Evolutionary conservation across 1,140 invertebrate species (phyloP).

Genomic region (Ridgeia piscesae): DNA sequence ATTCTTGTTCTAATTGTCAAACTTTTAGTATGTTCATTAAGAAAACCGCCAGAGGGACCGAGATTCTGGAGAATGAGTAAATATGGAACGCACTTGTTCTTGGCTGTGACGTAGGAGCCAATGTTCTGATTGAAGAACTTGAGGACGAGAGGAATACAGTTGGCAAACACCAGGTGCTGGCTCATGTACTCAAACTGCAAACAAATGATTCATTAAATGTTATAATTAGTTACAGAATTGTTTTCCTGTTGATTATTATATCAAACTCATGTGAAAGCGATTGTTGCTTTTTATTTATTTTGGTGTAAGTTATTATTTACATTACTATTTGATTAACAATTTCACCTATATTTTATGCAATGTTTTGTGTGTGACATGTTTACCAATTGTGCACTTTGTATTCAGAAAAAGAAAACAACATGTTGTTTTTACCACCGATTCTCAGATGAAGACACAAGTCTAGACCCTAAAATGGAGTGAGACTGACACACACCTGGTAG

Average conservation of each 20-base stretch:
- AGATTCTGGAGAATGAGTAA: neutral
- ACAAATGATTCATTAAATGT: too few species aligned
- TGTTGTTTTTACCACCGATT: neutral
- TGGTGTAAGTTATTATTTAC: neutral
- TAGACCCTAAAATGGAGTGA: neutral
- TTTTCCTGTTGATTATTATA: too few species aligned
- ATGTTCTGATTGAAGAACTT: slow-evolving; percentile 99
- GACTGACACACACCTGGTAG: slow-evolving; percentile 66
- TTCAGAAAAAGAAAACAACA: neutral
- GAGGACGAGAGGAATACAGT: slow-evolving; percentile 96
- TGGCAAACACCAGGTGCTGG: slow-evolving; percentile 98
- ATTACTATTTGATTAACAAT: neutral
- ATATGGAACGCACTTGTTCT: slow-evolving; percentile 70
- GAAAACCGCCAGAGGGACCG: neutral
- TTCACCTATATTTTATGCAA: neutral
- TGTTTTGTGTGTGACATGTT: neutral
- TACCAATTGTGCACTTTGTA: neutral
- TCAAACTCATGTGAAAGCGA: too few species aligned
- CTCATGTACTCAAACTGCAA: slow-evolving; percentile 98
- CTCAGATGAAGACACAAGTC: neutral
- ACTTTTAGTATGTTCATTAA: neutral
- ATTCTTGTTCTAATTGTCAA: neutral
- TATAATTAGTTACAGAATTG: too few species aligned
- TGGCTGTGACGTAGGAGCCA: slow-evolving; percentile 89
- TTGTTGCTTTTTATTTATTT: neutral